Evolutionary conservation across 1,140 invertebrate genomes (phyloP), one percentile per base, ranked within the genome.

Genomic region (Zaprionus kolodkinae): DNA sequence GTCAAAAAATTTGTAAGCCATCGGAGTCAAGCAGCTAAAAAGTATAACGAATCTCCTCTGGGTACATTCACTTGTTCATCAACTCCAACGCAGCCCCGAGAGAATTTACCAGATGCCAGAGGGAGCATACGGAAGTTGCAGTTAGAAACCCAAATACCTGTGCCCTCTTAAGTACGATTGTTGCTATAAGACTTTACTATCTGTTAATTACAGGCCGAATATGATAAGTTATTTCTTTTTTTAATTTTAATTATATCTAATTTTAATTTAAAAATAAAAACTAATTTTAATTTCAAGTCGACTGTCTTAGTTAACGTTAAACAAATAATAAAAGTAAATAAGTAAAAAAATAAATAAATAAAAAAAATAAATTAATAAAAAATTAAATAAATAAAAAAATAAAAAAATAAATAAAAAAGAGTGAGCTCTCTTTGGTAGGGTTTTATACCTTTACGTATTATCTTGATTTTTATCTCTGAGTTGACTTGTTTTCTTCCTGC

Each of bases 11-110:
- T 35, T 55, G 56, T 15, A 69, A 30, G 50, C 48, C 56, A 48
- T 62, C n/a, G 65, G 61, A 48, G 25, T 73, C 71, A 56, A 74
- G 72, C 45, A 30, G 30, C 66, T 65, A 15, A 48, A 48, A 69
- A 74, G 67, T 74, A 40, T 63, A 74, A 57, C 52, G 9, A 62
- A 63, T 21, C 21, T 21, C 17, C n/a, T 25, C 17, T 25, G 25
- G 36, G 56, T 33, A 54, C 71, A 61, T 73, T 73, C 71, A 73
- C 70, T 48, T 52, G 54, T 30, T 27, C 40, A 57, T 48, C 57
- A 52, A 52, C 63, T 12, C 40, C 70, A 52, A 56, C 38, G 61
- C 38, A 25, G 11, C 21, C 21, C 21, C 13, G 11, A 33, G 45
- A 63, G 48, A 36, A 38, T 55, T 13, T 17, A 55, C 10, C 55